These are phyloP conservation scores for Myoxocephalus aenaeus DNA, from an alignment of 2,797 vertebrate species.

Conservation along the genomic window DNA sequence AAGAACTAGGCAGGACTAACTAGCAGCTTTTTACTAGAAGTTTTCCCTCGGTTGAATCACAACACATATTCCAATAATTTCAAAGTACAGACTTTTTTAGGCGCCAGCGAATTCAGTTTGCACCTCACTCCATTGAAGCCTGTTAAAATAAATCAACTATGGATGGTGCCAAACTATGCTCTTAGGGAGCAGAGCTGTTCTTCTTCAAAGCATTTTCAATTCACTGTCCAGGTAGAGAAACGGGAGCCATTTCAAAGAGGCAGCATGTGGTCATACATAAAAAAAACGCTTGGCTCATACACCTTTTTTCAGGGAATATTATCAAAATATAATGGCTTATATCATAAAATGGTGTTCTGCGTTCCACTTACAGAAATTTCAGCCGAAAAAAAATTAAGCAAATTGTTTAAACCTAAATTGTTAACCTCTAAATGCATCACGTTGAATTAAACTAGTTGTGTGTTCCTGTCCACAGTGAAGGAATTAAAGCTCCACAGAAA, in stretches of 20 bases:
- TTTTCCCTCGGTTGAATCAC: background rate
- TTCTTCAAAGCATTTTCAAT: slow-evolving; percentile 23
- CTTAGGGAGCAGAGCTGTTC: background rate
- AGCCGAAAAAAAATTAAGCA: background rate
- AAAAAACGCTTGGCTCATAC: background rate
- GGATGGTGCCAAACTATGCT: background rate
- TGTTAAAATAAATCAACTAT: slow-evolving; percentile 9
- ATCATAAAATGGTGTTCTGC: background rate
- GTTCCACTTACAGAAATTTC: background rate
- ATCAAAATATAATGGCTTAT: background rate
- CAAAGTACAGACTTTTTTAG: background rate
- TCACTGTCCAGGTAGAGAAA: slow-evolving; percentile 9
- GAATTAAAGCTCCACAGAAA: slow-evolving; percentile 27
- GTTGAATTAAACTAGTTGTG: background rate
- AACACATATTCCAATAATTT: background rate
- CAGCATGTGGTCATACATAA: slow-evolving; percentile 9
- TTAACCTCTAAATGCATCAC: slow-evolving; percentile 4
- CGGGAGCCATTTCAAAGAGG: background rate
- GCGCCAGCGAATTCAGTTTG: background rate
- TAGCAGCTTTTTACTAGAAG: background rate
- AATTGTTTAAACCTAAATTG: background rate
- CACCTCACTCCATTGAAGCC: background rate
- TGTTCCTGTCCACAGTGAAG: slow-evolving; percentile 12
- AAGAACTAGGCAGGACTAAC: background rate
- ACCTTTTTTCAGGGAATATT: background rate